Conservation (phyloP, 64 coral and sea anemone species). For the Exaiptasia diaphana region DNA sequence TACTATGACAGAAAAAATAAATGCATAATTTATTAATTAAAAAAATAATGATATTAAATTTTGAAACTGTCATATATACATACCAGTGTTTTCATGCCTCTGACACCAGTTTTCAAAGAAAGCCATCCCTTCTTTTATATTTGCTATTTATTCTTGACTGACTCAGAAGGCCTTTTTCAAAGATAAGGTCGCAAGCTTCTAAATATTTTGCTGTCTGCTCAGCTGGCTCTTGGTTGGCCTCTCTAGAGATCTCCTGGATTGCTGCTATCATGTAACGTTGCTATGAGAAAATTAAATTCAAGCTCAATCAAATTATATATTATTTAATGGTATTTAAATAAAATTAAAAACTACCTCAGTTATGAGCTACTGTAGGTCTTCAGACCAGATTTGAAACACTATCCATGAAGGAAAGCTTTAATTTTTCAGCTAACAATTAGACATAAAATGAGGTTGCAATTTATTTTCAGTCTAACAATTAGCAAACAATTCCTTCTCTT, state of each 20-base stretch:
- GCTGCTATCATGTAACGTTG: constrained; percentile 27
- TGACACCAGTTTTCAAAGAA: constrained; percentile 26
- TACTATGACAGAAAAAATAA: not conserved
- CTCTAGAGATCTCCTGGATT: not conserved
- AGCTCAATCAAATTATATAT: too few species aligned
- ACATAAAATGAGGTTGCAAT: too few species aligned
- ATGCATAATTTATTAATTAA: not conserved
- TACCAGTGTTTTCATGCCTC: constrained; percentile 4
- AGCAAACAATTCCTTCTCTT: too few species aligned
- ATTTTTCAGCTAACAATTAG: too few species aligned
- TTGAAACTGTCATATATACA: not conserved
- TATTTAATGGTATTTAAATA: too few species aligned
- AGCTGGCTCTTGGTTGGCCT: not conserved
- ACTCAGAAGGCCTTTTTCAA: constrained; percentile 22
- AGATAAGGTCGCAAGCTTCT: constrained; percentile 22
- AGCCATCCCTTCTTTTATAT: constrained; percentile 27
- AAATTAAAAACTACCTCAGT: too few species aligned
- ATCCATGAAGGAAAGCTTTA: too few species aligned
- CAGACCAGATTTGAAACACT: too few species aligned
- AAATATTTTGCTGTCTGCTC: not conserved
- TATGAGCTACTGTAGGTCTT: too few species aligned
- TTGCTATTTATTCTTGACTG: not conserved
- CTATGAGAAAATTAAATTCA: not conserved
- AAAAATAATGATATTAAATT: not conserved
- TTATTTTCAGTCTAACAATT: too few species aligned